Evolutionary conservation across 1,140 invertebrate genomes (phyloP).

Genomic region (Choristoneura fumiferana): DNA sequence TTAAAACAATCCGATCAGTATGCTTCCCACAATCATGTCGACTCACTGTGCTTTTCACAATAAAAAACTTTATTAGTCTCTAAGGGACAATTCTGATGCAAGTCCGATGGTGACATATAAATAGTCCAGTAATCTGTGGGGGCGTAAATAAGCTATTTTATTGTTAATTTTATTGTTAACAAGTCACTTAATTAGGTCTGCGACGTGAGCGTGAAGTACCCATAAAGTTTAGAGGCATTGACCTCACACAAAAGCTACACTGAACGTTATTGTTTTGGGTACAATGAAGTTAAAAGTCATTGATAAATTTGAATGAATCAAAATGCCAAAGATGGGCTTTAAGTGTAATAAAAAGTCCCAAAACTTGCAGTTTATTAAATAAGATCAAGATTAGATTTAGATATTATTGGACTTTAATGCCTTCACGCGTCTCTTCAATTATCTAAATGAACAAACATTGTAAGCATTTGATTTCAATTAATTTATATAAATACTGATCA

Average conservation of each 20-base stretch:
- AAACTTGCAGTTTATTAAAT: too few species aligned
- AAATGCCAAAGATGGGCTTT: too few species aligned
- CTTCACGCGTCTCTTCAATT: too few species aligned
- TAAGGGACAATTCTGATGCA: slow-evolving; percentile 49
- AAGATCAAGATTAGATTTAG: too few species aligned
- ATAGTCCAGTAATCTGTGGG: slow-evolving; percentile 43
- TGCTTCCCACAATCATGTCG: slow-evolving; percentile 40
- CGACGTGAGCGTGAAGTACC: slow-evolving; percentile 38
- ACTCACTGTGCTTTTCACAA: slow-evolving; percentile 53
- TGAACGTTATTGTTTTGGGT: too few species aligned
- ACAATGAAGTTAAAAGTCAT: too few species aligned
- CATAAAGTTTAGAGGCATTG: neutral
- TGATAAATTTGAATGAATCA: too few species aligned
- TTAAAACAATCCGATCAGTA: slow-evolving; percentile 69
- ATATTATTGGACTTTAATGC: too few species aligned
- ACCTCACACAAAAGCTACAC: too few species aligned
- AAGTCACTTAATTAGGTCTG: slow-evolving; percentile 54
- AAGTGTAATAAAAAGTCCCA: too few species aligned
- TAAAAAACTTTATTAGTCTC: slow-evolving; percentile 61
- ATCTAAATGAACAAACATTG: too few species aligned
- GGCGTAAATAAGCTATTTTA: slow-evolving; percentile 53
- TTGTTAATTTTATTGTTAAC: slow-evolving; percentile 56
- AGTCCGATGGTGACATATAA: slow-evolving; percentile 45
- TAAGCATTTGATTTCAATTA: neutral
- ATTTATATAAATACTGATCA: neutral